Base-by-base conservation (phyloP, 1,140 invertebrate species). In the Drosophila erecta region DNA sequence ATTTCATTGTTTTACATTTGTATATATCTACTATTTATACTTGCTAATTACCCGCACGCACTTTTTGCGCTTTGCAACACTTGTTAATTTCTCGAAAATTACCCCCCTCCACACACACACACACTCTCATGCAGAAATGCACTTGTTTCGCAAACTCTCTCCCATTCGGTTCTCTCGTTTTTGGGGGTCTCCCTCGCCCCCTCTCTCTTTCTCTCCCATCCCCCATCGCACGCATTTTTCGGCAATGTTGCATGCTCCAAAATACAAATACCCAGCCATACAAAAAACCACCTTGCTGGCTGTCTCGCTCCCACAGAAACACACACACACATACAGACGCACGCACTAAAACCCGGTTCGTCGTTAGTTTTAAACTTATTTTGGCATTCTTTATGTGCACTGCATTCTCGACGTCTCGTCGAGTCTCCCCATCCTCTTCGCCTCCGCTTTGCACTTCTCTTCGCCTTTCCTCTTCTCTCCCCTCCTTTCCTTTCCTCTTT, bases 351-450 rank as follows among this genome's bases (percentile, higher is more conserved):
- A 58, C 75, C 41, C 44, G 56, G 66, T 50, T 58, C 62, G 73
- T 79, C 83, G 83, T 89, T 87, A 87, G 83, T 83, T 89, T 89
- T 73, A 76, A 89, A 87, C 83, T 87, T 89, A 83, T 87, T 87
- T 87, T 89, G 76, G 84, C 79, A 81, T 87, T 87, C 84, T 89
- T 87, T 89, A 87, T 89, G 79, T 83, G 75, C 76, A 27, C 70
- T 78, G 81, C 81, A 83, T 83, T 83, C 79, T 78, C 70, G 75
- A 58, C 75, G 69, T 81, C 76, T 78, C 76, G 66, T 62, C 66
- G 71, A 59, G 79, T 73, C 46, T 62, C 59, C 30, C 30, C 49
- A 51, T 51, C 49, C 49, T 50, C 14, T 20, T 24, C 1, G 38
- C 24, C 40, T 46, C 10, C 38, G 38, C 58, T 46, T 37, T 24